Conservation (phyloP, 2,888 invertebrate species). For the Cheilosia vulpina region DNA sequence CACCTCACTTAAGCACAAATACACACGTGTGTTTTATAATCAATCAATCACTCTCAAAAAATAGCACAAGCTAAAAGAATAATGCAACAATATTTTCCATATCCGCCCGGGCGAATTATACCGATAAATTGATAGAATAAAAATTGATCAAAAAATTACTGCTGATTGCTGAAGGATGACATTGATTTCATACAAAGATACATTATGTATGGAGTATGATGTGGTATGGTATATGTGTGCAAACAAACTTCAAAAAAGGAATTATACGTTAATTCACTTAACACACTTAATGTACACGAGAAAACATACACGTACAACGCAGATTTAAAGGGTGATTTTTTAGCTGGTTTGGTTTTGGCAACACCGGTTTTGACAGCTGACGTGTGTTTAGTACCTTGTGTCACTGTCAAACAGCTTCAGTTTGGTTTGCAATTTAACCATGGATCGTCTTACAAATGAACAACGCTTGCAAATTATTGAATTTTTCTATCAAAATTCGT, state of each 20-base stretch:
- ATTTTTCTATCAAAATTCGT: no score
- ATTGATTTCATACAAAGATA: conserved; percentile 30
- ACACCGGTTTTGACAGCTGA: no score
- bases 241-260: conserved; percentile 24
- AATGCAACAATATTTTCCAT: conserved; percentile 23
- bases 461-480: no score
- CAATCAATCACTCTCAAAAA: conserved; percentile 42
- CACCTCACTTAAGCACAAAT: conserved; percentile 1
- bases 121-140: conserved; percentile 42
- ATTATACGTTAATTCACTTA: conserved; percentile 18
- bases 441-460: no score
- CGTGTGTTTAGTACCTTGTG: no score
- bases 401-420: no score
- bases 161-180: conserved; percentile 45
- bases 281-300: conserved; percentile 35
- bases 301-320: background rate
- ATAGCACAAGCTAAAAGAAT: background rate
- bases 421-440: no score
- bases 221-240: background rate
- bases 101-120: conserved; percentile 28
- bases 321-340: no score
- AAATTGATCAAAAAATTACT: conserved; percentile 46
- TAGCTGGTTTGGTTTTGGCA: no score
- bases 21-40: conserved; percentile 9
- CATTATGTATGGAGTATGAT: background rate